A percentile compares a stretch with the other conserved stretches of the same genome.
These are phyloP conservation scores for Xenopus borealis DNA, from an alignment of 2,113 vertebrate genomes.

Conservation along the genomic window DNA sequence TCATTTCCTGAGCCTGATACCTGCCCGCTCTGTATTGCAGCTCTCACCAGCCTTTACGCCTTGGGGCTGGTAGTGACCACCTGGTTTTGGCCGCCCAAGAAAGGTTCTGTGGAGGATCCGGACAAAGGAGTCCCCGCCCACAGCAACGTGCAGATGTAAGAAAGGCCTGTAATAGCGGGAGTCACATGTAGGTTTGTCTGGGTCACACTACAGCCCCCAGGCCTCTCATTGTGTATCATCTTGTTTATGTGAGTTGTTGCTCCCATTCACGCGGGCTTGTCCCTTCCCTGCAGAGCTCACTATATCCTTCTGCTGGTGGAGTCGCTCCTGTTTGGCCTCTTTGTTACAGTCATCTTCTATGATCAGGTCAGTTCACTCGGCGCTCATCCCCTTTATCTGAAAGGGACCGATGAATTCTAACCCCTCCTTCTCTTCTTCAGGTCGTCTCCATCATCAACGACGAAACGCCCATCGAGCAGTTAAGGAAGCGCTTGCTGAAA, in stretches of 20 bases:
- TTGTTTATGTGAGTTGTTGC: too few species aligned
- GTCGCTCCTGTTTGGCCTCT: slow-evolving; percentile 74
- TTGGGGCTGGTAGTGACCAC: slow-evolving; percentile 69
- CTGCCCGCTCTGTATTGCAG: slow-evolving; percentile 43
- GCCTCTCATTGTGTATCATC: too few species aligned
- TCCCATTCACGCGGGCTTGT: too few species aligned
- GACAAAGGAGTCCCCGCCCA: slow-evolving; percentile 56
- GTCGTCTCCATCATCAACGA: slow-evolving; percentile 73
- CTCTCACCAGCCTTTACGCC: slow-evolving; percentile 75
- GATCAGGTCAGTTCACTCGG: slow-evolving; percentile 67
- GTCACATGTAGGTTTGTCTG: too few species aligned
- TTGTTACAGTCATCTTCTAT: slow-evolving; percentile 77
- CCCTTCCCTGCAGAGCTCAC: slow-evolving; percentile 63
- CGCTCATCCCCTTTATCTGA: too few species aligned
- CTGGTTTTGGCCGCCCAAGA: slow-evolving; percentile 68
- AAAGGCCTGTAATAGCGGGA: too few species aligned
- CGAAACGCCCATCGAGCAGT: slow-evolving; percentile 74
- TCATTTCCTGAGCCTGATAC: background rate
- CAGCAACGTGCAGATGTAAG: slow-evolving; percentile 60
- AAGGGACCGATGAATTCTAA: background rate
- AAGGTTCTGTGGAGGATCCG: slow-evolving; percentile 52
- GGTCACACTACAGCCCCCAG: too few species aligned
- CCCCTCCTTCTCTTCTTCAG: slow-evolving; percentile 47
- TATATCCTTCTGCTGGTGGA: slow-evolving; percentile 77
- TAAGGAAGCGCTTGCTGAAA: slow-evolving; percentile 70